Percentiles rank a stretch among this genome's conserved stretches.
These are phyloP conservation scores for Scytalopus superciliaris DNA, from an alignment of 2,113 vertebrate genomes.

Conservation along the genomic window DNA sequence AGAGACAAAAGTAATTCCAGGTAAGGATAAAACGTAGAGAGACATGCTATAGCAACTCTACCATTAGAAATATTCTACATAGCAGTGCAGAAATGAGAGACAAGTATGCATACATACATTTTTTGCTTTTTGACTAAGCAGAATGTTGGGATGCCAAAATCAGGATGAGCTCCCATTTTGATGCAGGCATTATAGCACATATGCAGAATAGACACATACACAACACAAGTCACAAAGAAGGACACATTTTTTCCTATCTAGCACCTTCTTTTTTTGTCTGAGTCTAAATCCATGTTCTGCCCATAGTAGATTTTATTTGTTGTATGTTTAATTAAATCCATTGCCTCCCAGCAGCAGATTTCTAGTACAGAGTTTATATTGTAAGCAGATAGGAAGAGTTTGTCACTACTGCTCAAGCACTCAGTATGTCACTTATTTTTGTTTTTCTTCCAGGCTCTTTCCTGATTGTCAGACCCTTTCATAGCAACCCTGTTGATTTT, in stretches of 20 bases:
- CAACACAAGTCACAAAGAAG: rapidly evolving
- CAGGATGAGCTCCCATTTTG: neutral
- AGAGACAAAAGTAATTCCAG: neutral
- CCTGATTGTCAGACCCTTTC: neutral
- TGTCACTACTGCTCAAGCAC: neutral
- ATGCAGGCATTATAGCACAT: neutral
- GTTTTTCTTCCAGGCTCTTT: neutral
- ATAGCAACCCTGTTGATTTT: neutral
- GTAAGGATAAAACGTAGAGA: neutral
- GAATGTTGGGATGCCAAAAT: neutral
- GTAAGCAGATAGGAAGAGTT: neutral
- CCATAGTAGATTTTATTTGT: neutral
- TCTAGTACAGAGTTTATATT: neutral
- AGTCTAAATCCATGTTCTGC: neutral
- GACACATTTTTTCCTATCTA: rapidly evolving
- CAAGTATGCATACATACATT: neutral
- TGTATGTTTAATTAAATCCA: neutral
- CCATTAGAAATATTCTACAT: neutral
- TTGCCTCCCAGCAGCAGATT: neutral
- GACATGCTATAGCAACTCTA: neutral
- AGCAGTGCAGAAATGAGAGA: neutral
- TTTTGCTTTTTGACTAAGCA: neutral
- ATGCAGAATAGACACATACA: neutral
- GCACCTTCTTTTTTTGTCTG: neutral
- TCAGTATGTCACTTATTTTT: neutral